Conservation (phyloP, 30 jellyfish, hydroid and myxozoan genomes). For the Clytia hemisphaerica region DNA sequence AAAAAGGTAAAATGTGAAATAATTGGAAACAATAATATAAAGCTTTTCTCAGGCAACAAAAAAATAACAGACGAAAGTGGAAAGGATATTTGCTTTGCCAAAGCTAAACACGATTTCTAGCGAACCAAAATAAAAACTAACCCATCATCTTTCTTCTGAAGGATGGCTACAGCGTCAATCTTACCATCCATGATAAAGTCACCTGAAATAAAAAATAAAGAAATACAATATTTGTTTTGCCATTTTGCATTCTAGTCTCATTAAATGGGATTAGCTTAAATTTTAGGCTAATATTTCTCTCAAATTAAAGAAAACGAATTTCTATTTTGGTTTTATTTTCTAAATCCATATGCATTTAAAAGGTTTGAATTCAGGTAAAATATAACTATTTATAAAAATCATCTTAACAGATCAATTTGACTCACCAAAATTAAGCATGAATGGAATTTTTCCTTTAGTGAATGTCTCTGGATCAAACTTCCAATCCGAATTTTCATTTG, state of each 20-base stretch:
- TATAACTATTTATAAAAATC: background rate
- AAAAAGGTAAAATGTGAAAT: too few species aligned
- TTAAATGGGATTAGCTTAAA: too few species aligned
- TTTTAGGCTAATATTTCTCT: too few species aligned
- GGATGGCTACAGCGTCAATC: slow-evolving; percentile 78
- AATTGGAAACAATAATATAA: too few species aligned
- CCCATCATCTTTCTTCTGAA: slow-evolving; percentile 50
- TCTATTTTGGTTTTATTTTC: too few species aligned
- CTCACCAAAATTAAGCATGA: slow-evolving; percentile 11
- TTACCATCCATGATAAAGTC: slow-evolving; percentile 82
- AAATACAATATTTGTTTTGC: background rate
- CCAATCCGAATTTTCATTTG: slow-evolving; percentile 17
- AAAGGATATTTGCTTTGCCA: too few species aligned
- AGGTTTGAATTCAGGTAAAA: too few species aligned
- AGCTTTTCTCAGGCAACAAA: too few species aligned
- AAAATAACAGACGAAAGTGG: too few species aligned
- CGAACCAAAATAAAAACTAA: background rate
- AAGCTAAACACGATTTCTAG: too few species aligned
- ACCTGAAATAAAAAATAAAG: slow-evolving; percentile 33
- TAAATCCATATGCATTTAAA: too few species aligned
- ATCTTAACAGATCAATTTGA: background rate
- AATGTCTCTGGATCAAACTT: slow-evolving; percentile 7
- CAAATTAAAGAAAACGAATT: too few species aligned
- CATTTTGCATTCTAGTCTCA: background rate
- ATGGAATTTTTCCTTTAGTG: slow-evolving; percentile 6